These are phyloP conservation scores for Zapus hudsonius DNA, from an alignment of 2,113 vertebrate genomes.

Conservation along the genomic window DNA sequence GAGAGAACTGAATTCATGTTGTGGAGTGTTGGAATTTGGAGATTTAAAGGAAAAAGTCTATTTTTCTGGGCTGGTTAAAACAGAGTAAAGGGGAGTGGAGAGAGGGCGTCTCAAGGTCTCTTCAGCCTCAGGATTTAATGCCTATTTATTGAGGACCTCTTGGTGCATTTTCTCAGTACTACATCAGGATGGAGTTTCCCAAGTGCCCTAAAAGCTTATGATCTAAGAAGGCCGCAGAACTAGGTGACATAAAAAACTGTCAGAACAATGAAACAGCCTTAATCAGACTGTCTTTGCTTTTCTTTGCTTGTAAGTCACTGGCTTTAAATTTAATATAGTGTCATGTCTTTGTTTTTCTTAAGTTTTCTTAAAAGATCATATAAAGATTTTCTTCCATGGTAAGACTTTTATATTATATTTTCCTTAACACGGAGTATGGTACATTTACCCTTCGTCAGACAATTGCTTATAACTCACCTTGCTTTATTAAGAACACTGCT, in stretches of 20 bases:
- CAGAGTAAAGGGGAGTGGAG: background rate
- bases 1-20: background rate
- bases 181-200: conserved; percentile 52
- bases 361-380: conserved; percentile 76
- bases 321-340: conserved; percentile 81
- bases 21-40: background rate
- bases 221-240: conserved; percentile 63
- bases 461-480: conserved; percentile 64
- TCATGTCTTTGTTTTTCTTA: conserved; percentile 77
- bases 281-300: conserved; percentile 71
- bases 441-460: conserved; percentile 58
- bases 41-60: conserved; percentile 38
- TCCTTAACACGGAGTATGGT: conserved; percentile 70
- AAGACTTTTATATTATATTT: conserved; percentile 73
- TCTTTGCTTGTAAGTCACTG: conserved; percentile 72
- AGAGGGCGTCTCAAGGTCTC: conserved; percentile 49
- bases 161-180: conserved; percentile 58
- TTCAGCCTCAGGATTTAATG: conserved; percentile 63
- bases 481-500: conserved; percentile 66
- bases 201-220: conserved; percentile 62
- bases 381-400: conserved; percentile 71
- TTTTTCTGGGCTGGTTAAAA: conserved; percentile 40
- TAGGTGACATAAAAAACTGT: conserved; percentile 37
- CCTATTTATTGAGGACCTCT: conserved; percentile 71
- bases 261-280: conserved; percentile 65